These are phyloP conservation scores for Lagopus muta DNA, from an alignment of 2,113 vertebrate genomes.

Conservation along the genomic window DNA sequence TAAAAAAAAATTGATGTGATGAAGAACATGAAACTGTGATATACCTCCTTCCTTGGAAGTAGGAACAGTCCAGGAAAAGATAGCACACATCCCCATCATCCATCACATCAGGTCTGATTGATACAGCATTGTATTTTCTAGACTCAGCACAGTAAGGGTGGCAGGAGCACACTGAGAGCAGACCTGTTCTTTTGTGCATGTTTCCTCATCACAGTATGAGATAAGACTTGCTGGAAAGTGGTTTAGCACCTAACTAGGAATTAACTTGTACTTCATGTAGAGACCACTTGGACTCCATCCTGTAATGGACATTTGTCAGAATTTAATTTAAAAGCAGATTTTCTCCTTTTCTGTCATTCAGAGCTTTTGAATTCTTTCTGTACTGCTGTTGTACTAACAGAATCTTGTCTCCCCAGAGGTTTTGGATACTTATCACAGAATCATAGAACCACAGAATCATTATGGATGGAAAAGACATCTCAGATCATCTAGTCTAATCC, in stretches of 20 bases:
- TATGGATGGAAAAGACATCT: no score
- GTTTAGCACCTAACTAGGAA: neutral
- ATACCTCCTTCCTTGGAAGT: neutral
- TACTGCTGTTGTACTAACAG: neutral
- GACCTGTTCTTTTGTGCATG: neutral
- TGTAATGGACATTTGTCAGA: neutral
- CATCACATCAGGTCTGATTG: neutral
- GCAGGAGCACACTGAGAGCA: neutral
- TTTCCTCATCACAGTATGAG: neutral
- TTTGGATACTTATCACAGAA: neutral
- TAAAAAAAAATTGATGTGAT: neutral
- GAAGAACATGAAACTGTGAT: neutral
- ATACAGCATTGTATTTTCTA: neutral
- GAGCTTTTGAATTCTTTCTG: neutral
- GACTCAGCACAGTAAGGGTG: neutral
- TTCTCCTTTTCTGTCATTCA: neutral
- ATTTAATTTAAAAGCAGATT: neutral
- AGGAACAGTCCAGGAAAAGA: neutral
- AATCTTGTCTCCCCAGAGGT: neutral
- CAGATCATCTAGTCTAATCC: no score
- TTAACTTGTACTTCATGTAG: neutral
- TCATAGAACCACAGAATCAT: no score
- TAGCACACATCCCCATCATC: no score
- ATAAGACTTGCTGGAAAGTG: neutral
- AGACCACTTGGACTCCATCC: neutral